phyloP scores from a whole-genome alignment of 2,888 invertebrate species.

The Leucoma salicis region DNA sequence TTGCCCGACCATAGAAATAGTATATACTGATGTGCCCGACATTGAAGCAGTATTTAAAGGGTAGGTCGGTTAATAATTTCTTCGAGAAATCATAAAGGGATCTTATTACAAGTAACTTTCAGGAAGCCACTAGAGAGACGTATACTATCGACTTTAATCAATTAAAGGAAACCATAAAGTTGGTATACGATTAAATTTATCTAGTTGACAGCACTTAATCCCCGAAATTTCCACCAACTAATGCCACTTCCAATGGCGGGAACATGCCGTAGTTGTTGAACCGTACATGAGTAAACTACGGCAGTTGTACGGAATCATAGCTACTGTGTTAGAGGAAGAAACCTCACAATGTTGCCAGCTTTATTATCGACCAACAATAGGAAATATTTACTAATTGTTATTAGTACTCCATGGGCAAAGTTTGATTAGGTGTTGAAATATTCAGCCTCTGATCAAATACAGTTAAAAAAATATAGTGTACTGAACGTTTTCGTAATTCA shows the following conservation, averaged over 20 bases:
- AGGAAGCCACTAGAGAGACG: neutral
- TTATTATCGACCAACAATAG: conserved; percentile 25
- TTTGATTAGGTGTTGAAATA: conserved; percentile 5
- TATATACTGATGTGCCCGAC: no score
- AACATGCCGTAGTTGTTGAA: conserved; percentile 21
- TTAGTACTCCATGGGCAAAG: neutral
- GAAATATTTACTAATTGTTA: conserved; percentile 5
- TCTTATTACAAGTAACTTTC: no score
- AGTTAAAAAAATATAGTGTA: no score
- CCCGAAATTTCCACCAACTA: conserved; percentile 12
- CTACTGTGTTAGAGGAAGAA: conserved; percentile 20
- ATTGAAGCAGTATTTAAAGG: no score
- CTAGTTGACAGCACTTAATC: conserved; percentile 15
- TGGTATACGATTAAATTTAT: neutral
- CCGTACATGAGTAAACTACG: conserved; percentile 18
- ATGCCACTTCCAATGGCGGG: neutral
- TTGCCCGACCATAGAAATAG: no score
- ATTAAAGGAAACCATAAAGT: conserved; percentile 5
- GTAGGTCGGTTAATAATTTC: no score
- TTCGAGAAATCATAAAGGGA: no score
- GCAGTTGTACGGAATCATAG: conserved; percentile 28
- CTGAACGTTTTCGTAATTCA: no score
- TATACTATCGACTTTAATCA: neutral
- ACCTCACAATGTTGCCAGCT: conserved; percentile 19
- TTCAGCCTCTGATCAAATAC: conserved; percentile 6